Percentiles rank a stretch among this genome's conserved stretches.
phyloP scores from a whole-genome alignment of 2,888 invertebrate species.

The Lordiphosa andalusiaca region DNA sequence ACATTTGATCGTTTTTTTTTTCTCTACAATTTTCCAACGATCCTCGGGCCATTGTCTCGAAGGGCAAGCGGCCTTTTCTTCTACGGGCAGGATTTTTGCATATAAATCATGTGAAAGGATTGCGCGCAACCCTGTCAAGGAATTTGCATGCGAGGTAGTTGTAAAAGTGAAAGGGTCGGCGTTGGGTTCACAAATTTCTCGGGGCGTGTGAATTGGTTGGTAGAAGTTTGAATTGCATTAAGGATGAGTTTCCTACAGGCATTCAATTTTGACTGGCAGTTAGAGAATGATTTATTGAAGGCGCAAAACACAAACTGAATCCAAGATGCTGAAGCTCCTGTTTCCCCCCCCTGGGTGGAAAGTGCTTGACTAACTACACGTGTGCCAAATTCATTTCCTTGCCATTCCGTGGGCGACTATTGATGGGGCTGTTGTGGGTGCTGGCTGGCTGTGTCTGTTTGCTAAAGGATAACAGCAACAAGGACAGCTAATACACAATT shows the following conservation, averaged over 20 bases:
- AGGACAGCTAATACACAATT: conserved; percentile 79
- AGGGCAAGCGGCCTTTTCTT: background rate
- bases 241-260: conserved; percentile 30
- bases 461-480: conserved; percentile 74
- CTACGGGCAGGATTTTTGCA: conserved; percentile 36
- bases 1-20: conserved; percentile 72
- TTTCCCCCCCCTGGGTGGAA: conserved; percentile 16
- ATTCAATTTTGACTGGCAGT: conserved; percentile 61
- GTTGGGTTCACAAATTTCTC: background rate
- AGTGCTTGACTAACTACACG: conserved; percentile 71
- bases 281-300: conserved; percentile 76
- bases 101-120: conserved; percentile 68
- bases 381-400: conserved; percentile 75
- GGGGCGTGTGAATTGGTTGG: conserved; percentile 17
- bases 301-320: conserved; percentile 4
- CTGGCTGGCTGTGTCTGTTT: conserved; percentile 48
- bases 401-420: conserved; percentile 54
- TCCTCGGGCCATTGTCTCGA: conserved; percentile 40
- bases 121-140: conserved; percentile 59
- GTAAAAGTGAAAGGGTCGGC: conserved; percentile 17
- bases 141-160: conserved; percentile 63
- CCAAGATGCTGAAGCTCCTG: conserved; percentile 10
- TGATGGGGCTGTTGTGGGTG: conserved; percentile 46
- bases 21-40: conserved; percentile 12
- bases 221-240: background rate